Conservation (phyloP, 2,888 invertebrate species). For the Biston stratarius region DNA sequence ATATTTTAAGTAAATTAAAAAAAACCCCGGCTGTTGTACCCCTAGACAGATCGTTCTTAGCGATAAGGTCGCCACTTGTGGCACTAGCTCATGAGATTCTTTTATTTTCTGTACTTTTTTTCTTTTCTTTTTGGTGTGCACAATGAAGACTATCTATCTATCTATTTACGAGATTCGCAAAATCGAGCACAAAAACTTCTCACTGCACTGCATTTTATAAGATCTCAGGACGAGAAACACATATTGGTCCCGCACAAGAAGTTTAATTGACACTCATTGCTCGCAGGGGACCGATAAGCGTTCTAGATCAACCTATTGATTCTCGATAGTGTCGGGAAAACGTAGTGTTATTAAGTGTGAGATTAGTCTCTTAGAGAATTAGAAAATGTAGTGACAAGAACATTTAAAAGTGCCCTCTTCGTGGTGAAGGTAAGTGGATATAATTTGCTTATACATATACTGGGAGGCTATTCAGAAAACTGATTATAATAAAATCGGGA, state of each 20-base stretch:
- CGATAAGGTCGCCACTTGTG: no score
- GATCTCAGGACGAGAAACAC: conserved; percentile 32
- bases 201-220: conserved; percentile 3
- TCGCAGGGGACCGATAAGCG: conserved; percentile 54
- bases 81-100: no score
- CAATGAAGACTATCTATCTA: no score
- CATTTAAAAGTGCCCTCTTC: not conserved
- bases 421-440: no score
- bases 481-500: no score
- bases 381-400: not conserved
- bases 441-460: no score
- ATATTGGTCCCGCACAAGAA: conserved; percentile 37
- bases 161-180: not conserved
- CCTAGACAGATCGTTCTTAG: no score
- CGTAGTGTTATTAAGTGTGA: conserved; percentile 37
- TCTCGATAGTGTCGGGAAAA: conserved; percentile 36
- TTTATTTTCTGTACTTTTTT: no score
- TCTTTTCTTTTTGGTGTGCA: no score
- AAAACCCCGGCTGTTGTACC: no score
- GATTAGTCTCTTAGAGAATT: conserved; percentile 20
- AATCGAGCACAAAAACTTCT: not conserved
- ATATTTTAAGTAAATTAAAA: no score
- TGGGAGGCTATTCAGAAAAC: no score
- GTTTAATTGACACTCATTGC: conserved; percentile 52
- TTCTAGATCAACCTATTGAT: conserved; percentile 54